Conservation (phyloP, 2,888 invertebrate species). For the Pandemis cinnamomeana region DNA sequence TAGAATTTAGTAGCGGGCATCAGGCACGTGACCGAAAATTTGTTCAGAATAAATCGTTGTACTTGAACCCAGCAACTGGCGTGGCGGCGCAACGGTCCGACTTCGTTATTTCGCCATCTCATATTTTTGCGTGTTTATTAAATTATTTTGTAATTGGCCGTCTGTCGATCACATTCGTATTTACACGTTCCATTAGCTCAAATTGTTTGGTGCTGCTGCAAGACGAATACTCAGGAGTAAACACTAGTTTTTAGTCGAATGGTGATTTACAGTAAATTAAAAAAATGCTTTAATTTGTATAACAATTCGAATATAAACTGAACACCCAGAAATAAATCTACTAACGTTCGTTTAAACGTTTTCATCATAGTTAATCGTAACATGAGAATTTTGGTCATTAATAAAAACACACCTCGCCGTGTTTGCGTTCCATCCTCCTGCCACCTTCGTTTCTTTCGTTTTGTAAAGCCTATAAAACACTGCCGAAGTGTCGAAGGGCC, state of each 20-base stretch:
- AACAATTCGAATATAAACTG: no score
- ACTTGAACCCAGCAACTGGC: constrained; percentile 57
- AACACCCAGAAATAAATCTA: no score
- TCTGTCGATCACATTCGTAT: constrained; percentile 66
- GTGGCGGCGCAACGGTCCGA: constrained; percentile 42
- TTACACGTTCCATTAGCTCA: constrained; percentile 60
- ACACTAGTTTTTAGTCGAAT: background rate
- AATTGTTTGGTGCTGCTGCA: background rate
- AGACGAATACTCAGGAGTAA: background rate
- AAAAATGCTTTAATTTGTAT: no score
- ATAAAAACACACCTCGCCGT: background rate
- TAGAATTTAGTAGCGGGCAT: constrained; percentile 40
- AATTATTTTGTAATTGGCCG: constrained; percentile 74
- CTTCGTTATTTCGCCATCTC: constrained; percentile 70
- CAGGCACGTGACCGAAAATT: constrained; percentile 64
- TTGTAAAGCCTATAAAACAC: constrained; percentile 25
- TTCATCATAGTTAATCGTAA: no score
- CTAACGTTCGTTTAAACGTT: background rate
- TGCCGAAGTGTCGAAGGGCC: constrained; percentile 6
- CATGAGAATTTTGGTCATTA: no score
- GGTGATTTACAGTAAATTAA: no score
- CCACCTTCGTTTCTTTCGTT: constrained; percentile 1
- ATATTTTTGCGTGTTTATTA: constrained; percentile 73
- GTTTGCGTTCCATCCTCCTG: background rate
- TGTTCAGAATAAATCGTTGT: constrained; percentile 61